A percentile compares a stretch with the other conserved stretches of the same genome.
Evolutionary conservation across 2,113 vertebrate genomes (phyloP).

Genomic region (Ondatra zibethicus): DNA sequence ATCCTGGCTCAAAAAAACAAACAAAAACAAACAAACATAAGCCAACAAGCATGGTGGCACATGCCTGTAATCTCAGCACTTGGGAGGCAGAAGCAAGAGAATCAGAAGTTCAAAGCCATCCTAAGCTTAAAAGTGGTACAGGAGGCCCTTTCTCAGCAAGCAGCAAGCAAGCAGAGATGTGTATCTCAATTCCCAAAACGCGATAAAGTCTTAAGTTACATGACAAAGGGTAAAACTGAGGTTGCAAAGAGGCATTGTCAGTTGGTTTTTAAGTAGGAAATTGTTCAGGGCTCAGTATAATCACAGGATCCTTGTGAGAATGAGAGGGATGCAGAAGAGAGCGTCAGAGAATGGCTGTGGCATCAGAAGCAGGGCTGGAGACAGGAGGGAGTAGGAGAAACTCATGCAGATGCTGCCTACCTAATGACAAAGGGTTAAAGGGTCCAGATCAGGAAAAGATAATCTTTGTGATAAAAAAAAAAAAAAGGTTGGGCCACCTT

Average conservation of each 20-base stretch:
- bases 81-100: background rate
- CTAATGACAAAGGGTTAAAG: background rate
- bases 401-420: background rate
- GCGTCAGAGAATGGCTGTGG: background rate
- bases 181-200: background rate
- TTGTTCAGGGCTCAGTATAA: background rate
- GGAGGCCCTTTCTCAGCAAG: background rate
- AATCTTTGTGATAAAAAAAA: background rate
- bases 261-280: background rate
- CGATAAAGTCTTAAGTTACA: background rate
- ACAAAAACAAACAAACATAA: background rate
- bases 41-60: background rate
- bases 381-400: background rate
- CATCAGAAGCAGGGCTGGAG: background rate
- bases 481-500: background rate
- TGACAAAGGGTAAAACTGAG: background rate
- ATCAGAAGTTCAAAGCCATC: background rate
- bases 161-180: background rate
- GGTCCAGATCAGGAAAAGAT: background rate
- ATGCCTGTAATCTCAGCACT: background rate
- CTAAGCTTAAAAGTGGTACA: background rate
- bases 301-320: background rate
- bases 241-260: background rate
- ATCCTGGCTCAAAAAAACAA: background rate
- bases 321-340: background rate